phyloP scores from a whole-genome alignment of 2,888 invertebrate genomes.

The Hirtodrosophila trivittata region DNA sequence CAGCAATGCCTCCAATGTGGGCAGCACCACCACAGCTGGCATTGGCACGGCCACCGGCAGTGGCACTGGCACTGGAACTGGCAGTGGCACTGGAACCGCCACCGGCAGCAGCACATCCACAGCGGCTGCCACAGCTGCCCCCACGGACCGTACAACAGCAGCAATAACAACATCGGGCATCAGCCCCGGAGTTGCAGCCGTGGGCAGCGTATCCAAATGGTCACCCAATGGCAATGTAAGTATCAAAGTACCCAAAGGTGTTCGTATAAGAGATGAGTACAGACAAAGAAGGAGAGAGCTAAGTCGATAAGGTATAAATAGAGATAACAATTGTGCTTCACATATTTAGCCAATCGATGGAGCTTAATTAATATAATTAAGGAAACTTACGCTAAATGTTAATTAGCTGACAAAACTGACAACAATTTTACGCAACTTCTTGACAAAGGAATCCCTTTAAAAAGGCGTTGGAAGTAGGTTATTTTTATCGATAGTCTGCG shows the following conservation, averaged over 20 bases:
- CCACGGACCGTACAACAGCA: constrained; percentile 60
- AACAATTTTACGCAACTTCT: too few relatives aligned
- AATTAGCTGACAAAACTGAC: too few relatives aligned
- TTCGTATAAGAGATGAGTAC: neutral
- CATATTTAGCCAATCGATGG: neutral
- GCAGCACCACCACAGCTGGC: constrained; percentile 63
- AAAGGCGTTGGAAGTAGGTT: too few relatives aligned
- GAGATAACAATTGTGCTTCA: too few relatives aligned
- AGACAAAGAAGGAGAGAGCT: too few relatives aligned
- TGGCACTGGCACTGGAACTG: constrained; percentile 62
- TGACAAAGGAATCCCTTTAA: too few relatives aligned
- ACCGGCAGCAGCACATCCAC: constrained; percentile 23
- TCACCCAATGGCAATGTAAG: constrained; percentile 83
- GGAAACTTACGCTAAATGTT: too few relatives aligned
- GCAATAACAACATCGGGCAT: constrained; percentile 46
- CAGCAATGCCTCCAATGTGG: constrained; percentile 75
- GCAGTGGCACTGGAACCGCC: constrained; percentile 62
- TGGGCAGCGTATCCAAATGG: constrained; percentile 81
- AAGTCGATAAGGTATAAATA: neutral
- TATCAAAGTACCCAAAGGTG: constrained; percentile 39
- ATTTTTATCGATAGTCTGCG: too few relatives aligned
- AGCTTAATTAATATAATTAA: too few relatives aligned
- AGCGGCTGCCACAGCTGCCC: constrained; percentile 31
- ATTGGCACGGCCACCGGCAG: constrained; percentile 64
- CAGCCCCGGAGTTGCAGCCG: constrained; percentile 53